Evolutionary conservation across 2,797 vertebrate genomes (phyloP), one percentile per base, ranked within the genome.

Genomic region (Galagoides demidoff): DNA sequence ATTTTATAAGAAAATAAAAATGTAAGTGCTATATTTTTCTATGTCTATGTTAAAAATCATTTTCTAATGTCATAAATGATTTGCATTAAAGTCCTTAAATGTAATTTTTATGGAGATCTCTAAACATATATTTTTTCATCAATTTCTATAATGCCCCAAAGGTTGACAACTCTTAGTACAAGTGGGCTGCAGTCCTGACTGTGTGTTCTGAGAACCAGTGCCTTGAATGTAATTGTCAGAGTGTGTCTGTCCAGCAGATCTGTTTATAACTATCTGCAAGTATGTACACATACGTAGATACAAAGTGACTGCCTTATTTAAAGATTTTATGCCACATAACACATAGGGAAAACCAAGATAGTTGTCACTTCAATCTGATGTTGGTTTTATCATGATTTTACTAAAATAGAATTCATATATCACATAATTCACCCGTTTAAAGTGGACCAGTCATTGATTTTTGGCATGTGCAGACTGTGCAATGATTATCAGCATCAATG

Each of bases 61-160:
- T 92, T 92, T 63, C 14, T 1, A n/a, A 77, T 16, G 17, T 83
- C 83, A 31, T 70, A 77, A 63, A 71, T 82, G 29, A 90, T 63
- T 63, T 39, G 7, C 34, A 84, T 93, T 81, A 57, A 55, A 61
- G 2, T 89, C 23, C 10, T 63, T 89, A 7, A 12, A 1, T 81
- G 45, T n/a, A 89, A 34, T 68, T 94, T 89, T 70, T 76, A 57
- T 73, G 23, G 27, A 79, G 7, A 5, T 5, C 37, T 66, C 37
- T 27, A 76, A 68, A 39, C 17, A 39, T 55, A 61, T 55, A 88
- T 7, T 31, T 96, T 94, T 45, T 57, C 11, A 57, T 76, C 78
- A 27, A 64, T 64, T 81, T 89, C 27, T 0, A 12, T 49, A 64
- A 29, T 27, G 1, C 27, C 73, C 23, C 74, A 49, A 89, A 27